phyloP scores from a whole-genome alignment of 2,797 vertebrate genomes.

The Anabacerthia variegaticeps region DNA sequence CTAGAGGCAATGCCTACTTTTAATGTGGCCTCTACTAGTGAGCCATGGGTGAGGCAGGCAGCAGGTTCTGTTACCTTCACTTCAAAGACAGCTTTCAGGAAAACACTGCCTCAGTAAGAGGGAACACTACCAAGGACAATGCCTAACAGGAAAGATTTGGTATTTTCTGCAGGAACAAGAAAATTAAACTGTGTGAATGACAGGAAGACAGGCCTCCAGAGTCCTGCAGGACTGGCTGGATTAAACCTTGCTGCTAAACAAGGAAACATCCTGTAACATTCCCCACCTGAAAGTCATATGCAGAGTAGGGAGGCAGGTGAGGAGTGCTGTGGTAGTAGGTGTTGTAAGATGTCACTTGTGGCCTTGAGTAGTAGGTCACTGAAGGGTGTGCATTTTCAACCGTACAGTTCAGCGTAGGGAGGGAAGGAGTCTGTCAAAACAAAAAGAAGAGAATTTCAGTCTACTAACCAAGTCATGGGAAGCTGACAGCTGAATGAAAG shows the following conservation, averaged over 20 bases:
- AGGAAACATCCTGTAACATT: neutral
- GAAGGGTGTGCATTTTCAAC: conserved; percentile 86
- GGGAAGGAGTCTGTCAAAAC: conserved; percentile 83
- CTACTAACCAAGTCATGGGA: neutral
- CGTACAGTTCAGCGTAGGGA: conserved; percentile 86
- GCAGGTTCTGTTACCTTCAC: neutral
- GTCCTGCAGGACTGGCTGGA: neutral
- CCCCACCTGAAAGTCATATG: conserved; percentile 94
- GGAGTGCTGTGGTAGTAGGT: conserved; percentile 90
- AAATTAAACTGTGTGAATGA: conserved; percentile 25
- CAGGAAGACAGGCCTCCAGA: neutral
- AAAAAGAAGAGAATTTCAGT: conserved; percentile 1
- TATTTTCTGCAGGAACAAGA: neutral
- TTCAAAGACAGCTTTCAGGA: neutral
- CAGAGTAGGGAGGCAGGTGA: conserved; percentile 94
- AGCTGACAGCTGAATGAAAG: neutral
- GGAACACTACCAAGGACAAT: neutral
- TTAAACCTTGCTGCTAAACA: neutral
- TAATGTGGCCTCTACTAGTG: neutral
- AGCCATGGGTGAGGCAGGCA: neutral
- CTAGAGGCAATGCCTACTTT: neutral
- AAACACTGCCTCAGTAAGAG: neutral
- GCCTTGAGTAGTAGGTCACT: conserved; percentile 81
- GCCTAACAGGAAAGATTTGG: neutral
- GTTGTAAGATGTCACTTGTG: conserved; percentile 83